Conservation (phyloP, 2,797 vertebrate species). For the Clarias pachynema region DNA sequence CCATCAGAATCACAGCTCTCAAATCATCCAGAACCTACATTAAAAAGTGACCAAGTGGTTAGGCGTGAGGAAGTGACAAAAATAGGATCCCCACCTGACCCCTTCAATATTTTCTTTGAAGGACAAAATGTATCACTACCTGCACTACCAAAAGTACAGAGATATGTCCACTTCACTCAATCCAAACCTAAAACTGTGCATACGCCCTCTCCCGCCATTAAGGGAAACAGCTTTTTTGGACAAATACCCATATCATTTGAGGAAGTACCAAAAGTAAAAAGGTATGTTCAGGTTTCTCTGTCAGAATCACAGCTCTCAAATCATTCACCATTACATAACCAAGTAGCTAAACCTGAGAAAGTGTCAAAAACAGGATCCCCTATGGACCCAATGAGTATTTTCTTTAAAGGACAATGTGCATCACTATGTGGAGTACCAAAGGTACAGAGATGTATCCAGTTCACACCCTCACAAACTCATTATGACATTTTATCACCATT, state of each 20-base stretch:
- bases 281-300: neutral
- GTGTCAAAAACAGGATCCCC: too few species aligned
- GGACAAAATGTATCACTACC: neutral
- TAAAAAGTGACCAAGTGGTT: neutral
- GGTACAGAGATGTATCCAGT: constrained; percentile 23
- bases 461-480: constrained; percentile 22
- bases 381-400: too few species aligned
- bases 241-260: neutral
- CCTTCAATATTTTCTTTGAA: neutral
- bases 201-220: neutral
- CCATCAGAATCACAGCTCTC: constrained; percentile 15
- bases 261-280: constrained; percentile 22
- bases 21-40: neutral
- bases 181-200: neutral
- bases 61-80: constrained; percentile 3
- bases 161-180: constrained; percentile 34
- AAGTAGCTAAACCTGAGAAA: too few species aligned
- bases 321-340: too few species aligned
- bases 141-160: constrained; percentile 41
- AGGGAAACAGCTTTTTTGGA: neutral
- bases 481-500: neutral
- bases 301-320: too few species aligned
- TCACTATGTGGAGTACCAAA: constrained; percentile 6
- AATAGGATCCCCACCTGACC: constrained; percentile 14
- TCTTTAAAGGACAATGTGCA: too few species aligned